Evolutionary conservation across 2,113 vertebrate genomes (phyloP).

Genomic region (Sterna hirundo): DNA sequence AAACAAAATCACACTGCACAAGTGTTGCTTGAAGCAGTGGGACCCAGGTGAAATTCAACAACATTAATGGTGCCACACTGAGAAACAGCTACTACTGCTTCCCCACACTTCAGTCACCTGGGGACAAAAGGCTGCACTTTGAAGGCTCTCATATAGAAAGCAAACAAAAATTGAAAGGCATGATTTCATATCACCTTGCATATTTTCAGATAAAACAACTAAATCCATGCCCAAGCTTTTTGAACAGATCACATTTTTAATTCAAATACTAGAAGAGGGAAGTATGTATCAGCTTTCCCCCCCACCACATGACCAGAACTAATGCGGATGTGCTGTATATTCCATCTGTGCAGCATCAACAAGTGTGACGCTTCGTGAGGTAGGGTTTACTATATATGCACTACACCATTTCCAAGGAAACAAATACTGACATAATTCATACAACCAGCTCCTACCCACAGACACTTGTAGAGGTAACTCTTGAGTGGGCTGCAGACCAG

Average conservation of each 20-base stretch:
- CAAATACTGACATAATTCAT: background rate
- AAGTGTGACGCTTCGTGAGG: accelerated
- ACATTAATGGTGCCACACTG: background rate
- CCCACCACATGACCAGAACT: background rate
- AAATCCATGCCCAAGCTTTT: background rate
- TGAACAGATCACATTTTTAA: background rate
- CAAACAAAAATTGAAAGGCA: background rate
- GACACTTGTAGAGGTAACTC: background rate
- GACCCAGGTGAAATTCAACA: background rate
- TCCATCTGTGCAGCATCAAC: background rate
- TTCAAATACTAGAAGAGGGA: background rate
- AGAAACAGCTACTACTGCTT: background rate
- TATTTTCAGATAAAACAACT: background rate
- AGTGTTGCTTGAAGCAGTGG: background rate
- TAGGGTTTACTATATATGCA: background rate
- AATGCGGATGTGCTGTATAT: background rate
- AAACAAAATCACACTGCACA: background rate
- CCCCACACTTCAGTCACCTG: background rate
- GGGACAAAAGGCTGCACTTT: background rate
- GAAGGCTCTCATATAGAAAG: background rate
- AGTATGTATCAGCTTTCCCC: background rate
- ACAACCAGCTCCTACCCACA: background rate
- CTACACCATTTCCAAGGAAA: background rate
- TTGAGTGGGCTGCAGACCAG: background rate
- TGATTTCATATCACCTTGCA: background rate